phyloP scores from a whole-genome alignment of 1,140 invertebrate genomes.

The Onthophagus taurus region DNA sequence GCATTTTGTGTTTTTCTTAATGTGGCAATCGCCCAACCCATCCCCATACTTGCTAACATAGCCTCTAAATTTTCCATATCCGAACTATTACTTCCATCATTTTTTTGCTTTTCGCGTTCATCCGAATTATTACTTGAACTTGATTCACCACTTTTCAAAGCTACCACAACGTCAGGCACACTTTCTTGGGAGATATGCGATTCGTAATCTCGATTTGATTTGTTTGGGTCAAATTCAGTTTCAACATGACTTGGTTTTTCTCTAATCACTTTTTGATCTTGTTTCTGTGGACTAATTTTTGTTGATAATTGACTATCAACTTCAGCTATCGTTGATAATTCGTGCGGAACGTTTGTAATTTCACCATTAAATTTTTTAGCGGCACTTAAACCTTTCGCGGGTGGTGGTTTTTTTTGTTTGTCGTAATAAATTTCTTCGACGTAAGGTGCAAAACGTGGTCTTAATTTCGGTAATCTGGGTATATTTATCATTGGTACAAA shows the following conservation, averaged over 20 bases:
- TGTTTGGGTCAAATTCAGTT: no score
- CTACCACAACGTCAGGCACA: conserved; percentile 40
- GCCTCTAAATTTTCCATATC: conserved; percentile 46
- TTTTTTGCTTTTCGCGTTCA: background rate
- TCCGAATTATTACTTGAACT: conserved; percentile 28
- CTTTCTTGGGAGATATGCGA: conserved; percentile 34
- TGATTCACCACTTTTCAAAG: conserved; percentile 34
- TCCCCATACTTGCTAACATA: conserved; percentile 48
- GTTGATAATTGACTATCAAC: conserved; percentile 26
- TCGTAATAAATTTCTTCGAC: conserved; percentile 1
- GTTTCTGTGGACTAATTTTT: background rate
- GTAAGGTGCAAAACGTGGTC: conserved; percentile 12
- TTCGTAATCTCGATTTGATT: no score
- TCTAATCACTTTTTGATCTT: background rate
- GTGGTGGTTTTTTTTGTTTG: conserved; percentile 27
- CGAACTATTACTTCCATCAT: no score
- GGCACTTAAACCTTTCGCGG: conserved; percentile 22
- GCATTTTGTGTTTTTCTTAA: conserved; percentile 53
- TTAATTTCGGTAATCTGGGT: conserved; percentile 29
- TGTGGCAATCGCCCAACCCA: conserved; percentile 55
- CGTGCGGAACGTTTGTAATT: conserved; percentile 43
- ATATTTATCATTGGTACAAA: conserved; percentile 22
- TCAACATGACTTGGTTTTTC: conserved; percentile 4
- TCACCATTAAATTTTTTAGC: conserved; percentile 31
- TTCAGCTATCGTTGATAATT: conserved; percentile 57